phyloP scores from a whole-genome alignment of 1,140 invertebrate species.

The Nasonia giraulti region DNA sequence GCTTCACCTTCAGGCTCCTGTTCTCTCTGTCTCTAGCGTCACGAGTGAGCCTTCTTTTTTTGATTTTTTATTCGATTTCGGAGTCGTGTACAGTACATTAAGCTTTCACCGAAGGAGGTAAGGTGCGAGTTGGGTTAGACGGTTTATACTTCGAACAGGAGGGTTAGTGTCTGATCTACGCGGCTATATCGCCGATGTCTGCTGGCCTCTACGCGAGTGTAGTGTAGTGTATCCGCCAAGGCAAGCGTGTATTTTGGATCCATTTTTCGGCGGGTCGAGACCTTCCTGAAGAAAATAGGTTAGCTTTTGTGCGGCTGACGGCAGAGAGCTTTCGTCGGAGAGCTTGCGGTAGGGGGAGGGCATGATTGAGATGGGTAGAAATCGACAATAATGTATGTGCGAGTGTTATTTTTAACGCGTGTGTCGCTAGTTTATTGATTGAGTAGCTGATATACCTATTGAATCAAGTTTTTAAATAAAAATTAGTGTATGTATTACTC shows the following conservation, averaged over 20 bases:
- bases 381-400: not conserved
- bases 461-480: no score
- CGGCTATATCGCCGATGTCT: not conserved
- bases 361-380: not conserved
- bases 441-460: no score
- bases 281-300: not conserved
- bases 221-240: not conserved
- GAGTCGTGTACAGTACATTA: not conserved
- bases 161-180: not conserved
- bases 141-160: not conserved
- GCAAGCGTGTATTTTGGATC: not conserved
- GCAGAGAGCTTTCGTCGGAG: no score
- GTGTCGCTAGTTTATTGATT: not conserved
- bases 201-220: not conserved
- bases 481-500: not conserved
- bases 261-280: not conserved
- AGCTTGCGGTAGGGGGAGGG: no score
- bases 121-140: not conserved
- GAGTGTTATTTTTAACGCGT: not conserved
- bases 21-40: not conserved
- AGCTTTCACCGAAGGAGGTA: not conserved
- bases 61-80: not conserved
- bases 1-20: not conserved
- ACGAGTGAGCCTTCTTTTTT: conserved; percentile 4
- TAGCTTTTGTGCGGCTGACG: not conserved